Conservation (phyloP, 1,140 invertebrate genomes). For the Nylanderia fulva region DNA sequence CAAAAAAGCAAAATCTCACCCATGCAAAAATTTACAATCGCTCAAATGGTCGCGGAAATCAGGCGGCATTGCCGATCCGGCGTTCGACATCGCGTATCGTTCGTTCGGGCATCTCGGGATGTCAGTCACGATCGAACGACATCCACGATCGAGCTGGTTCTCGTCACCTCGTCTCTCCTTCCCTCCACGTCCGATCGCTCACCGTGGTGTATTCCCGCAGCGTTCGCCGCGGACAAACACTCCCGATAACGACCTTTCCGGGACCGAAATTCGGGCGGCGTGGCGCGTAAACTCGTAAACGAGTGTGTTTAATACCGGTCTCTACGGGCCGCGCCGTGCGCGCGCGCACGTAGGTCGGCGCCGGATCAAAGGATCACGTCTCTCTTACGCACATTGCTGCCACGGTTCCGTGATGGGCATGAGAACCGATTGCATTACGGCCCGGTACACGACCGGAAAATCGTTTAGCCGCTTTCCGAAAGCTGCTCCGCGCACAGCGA, state of each 20-base stretch:
- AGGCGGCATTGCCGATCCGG: background rate
- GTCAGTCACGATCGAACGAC: constrained; percentile 69
- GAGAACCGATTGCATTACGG: constrained; percentile 74
- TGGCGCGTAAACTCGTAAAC: constrained; percentile 64
- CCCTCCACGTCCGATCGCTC: constrained; percentile 51
- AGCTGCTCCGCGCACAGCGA: constrained; percentile 6
- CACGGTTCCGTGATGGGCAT: constrained; percentile 73
- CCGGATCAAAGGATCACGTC: constrained; percentile 74
- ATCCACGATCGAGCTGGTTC: constrained; percentile 69
- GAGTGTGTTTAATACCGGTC: constrained; percentile 71
- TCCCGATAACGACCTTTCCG: constrained; percentile 65
- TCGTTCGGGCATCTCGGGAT: constrained; percentile 53
- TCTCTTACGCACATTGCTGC: constrained; percentile 70
- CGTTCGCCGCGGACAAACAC: constrained; percentile 49
- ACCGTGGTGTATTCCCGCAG: constrained; percentile 59
- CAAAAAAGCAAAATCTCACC: constrained; percentile 20
- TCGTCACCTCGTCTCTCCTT: constrained; percentile 65
- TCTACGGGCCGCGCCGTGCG: constrained; percentile 16
- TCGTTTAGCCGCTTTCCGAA: constrained; percentile 51
- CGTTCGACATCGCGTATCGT: constrained; percentile 60
- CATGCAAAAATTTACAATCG: constrained; percentile 5
- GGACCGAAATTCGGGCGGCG: constrained; percentile 67
- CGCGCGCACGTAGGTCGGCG: constrained; percentile 68
- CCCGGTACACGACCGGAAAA: constrained; percentile 41
- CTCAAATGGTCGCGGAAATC: background rate